Evolutionary conservation across 2,113 vertebrate species (phyloP), one percentile per base, ranked within the genome.

Genomic region (Festucalex cinctus): DNA sequence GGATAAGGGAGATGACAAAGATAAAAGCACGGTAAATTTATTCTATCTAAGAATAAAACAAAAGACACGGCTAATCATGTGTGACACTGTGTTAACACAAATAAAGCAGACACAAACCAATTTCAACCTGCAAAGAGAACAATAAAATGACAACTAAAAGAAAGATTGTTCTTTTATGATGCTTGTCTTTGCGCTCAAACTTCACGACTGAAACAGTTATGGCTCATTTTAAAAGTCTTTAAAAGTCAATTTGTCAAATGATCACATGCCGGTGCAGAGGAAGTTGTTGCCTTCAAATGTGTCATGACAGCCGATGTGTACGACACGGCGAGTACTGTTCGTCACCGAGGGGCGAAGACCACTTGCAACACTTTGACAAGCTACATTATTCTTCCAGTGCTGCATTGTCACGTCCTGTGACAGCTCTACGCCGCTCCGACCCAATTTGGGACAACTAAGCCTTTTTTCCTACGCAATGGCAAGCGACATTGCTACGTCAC

Each of bases 241-340:
- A 19, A 70, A 74, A 64, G 26, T 26, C 41, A 0, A 56, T 69
- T 75, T 68, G 54, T 66, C 57, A 66, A 32, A 57, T 17, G 26
- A 54, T 67, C 0, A 78, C 84, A 74, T 87, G 85, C 77, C 90
- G 89, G 3, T 66, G 61, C 28, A 83, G 90, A 92, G 88, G 89
- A 93, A 93, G 83, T 88, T 88, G 86, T 92, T 83, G 75, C 32
- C 37, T 78, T 74, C 80, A 59, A 75, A 76, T 68, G 58, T 91
- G 88, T 93, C 88, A 85, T 70, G 74, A 75, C 77, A 65, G 65
- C 64, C 70, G 82, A 88, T 70, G 44, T 64, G 20, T 90, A 67
- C 83, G 88, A 90, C 91, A 85, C 90, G 70, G 75, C 79, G 88
- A 81, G 58, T 89, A 88, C 87, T 87, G 82, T 90, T 89, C 91